Percentiles rank a stretch among this genome's conserved stretches.
These are phyloP conservation scores for Venustoraphidia nigricollis DNA, from an alignment of 2,888 invertebrate species.

Conservation along the genomic window DNA sequence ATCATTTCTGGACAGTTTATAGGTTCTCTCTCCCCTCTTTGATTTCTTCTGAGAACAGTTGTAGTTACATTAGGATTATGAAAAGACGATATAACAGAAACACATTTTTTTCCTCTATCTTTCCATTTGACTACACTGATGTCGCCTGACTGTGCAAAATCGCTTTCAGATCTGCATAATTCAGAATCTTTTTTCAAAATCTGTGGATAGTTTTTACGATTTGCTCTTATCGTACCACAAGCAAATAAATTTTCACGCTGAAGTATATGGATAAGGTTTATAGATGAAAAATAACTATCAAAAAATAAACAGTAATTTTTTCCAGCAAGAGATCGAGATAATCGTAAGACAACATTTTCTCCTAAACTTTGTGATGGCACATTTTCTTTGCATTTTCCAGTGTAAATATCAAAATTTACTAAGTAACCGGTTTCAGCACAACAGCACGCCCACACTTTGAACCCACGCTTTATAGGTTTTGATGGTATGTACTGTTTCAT, in stretches of 20 bases:
- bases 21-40: constrained; percentile 12
- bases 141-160: constrained; percentile 12
- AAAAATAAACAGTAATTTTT: constrained; percentile 16
- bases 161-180: constrained; percentile 12
- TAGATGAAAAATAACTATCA: constrained; percentile 17
- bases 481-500: constrained; percentile 5
- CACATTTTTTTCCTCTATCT: constrained; percentile 16
- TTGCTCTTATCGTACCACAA: constrained; percentile 17
- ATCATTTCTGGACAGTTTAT: constrained; percentile 15
- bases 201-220: constrained; percentile 15
- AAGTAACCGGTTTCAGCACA: constrained; percentile 12
- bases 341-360: constrained; percentile 16
- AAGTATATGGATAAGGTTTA: constrained; percentile 14
- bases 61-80: constrained; percentile 12
- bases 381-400: constrained; percentile 9
- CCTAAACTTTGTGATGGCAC: constrained; percentile 9
- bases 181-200: constrained; percentile 14
- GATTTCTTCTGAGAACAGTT: constrained; percentile 13
- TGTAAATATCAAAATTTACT: constrained; percentile 13
- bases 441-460: constrained; percentile 13
- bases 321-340: constrained; percentile 12
- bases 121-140: constrained; percentile 17
- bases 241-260: constrained; percentile 14
- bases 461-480: no score
- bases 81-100: constrained; percentile 13